Evolutionary conservation across 1,140 invertebrate genomes (phyloP).

Genomic region (Drosophila pectinifera): DNA sequence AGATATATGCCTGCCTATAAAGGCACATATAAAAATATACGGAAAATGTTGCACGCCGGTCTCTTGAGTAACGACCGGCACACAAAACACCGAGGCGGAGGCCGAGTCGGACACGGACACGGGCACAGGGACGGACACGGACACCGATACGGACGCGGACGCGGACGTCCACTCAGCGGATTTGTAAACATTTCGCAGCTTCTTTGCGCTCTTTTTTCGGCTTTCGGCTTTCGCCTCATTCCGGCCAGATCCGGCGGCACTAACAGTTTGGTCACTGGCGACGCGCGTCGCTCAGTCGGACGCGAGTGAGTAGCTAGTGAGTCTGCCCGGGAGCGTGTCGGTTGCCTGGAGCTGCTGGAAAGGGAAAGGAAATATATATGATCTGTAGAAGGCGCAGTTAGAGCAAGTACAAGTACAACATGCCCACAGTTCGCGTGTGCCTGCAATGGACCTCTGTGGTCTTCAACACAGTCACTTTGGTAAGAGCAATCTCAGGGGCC

Average conservation of each 20-base stretch:
- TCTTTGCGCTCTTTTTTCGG: slow-evolving; percentile 39
- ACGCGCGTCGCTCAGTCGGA: slow-evolving; percentile 54
- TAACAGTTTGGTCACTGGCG: slow-evolving; percentile 67
- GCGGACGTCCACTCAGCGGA: slow-evolving; percentile 69
- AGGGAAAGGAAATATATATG: slow-evolving; percentile 11
- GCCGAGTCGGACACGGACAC: slow-evolving; percentile 21
- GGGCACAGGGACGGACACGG: slow-evolving; percentile 21
- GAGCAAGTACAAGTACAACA: slow-evolving; percentile 23
- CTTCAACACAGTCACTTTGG: slow-evolving; percentile 68
- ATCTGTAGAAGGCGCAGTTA: slow-evolving; percentile 7
- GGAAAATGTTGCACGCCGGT: slow-evolving; percentile 36
- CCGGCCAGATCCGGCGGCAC: slow-evolving; percentile 48
- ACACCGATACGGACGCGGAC: slow-evolving; percentile 23
- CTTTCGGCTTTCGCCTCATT: slow-evolving; percentile 26
- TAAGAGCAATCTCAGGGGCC: slow-evolving; percentile 30
- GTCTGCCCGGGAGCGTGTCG: slow-evolving; percentile 15
- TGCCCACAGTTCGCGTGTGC: slow-evolving; percentile 70
- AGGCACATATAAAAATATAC: slow-evolving; percentile 77
- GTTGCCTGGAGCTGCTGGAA: slow-evolving; percentile 8
- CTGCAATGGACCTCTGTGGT: slow-evolving; percentile 71
- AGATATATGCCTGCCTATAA: slow-evolving; percentile 59
- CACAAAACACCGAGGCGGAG: slow-evolving; percentile 27
- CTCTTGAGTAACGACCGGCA: slow-evolving; percentile 67
- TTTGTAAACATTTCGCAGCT: slow-evolving; percentile 77
- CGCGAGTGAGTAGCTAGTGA: slow-evolving; percentile 41